These are phyloP conservation scores for Erebia ligea DNA, from an alignment of 2,888 invertebrate genomes.

Conservation along the genomic window DNA sequence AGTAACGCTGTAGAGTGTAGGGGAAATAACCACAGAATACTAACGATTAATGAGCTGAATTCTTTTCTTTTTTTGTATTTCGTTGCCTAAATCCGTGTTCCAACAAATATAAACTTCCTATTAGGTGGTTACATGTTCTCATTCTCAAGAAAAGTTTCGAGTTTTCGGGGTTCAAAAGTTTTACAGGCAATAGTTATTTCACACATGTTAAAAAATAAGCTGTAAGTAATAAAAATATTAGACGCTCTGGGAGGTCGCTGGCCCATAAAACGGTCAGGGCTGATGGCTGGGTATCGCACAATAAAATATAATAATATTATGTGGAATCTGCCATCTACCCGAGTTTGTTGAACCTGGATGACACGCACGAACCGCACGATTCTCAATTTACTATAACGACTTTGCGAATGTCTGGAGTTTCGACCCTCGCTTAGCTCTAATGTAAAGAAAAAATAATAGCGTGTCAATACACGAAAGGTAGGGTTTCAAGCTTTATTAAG, in stretches of 20 bases:
- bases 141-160: background rate
- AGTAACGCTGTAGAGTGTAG: too few species aligned
- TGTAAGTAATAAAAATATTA: slow-evolving; percentile 18
- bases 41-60: too few species aligned
- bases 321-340: slow-evolving; percentile 22
- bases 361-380: slow-evolving; percentile 15
- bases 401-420: background rate
- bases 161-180: too few species aligned
- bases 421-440: background rate
- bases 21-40: too few species aligned
- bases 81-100: too few species aligned
- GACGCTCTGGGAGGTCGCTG: slow-evolving; percentile 32
- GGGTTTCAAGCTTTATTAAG: too few species aligned
- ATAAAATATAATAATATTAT: slow-evolving; percentile 20
- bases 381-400: slow-evolving; percentile 22
- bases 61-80: too few species aligned
- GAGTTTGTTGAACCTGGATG: slow-evolving; percentile 33
- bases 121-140: too few species aligned
- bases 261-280: slow-evolving; percentile 23
- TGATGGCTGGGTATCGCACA: slow-evolving; percentile 25
- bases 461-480: too few species aligned
- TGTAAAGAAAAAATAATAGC: too few species aligned
- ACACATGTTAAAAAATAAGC: background rate
- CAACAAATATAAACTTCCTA: too few species aligned
- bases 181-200: background rate